These are phyloP conservation scores for Apocrypta bakeri DNA, from an alignment of 1,140 invertebrate species.

Conservation along the genomic window DNA sequence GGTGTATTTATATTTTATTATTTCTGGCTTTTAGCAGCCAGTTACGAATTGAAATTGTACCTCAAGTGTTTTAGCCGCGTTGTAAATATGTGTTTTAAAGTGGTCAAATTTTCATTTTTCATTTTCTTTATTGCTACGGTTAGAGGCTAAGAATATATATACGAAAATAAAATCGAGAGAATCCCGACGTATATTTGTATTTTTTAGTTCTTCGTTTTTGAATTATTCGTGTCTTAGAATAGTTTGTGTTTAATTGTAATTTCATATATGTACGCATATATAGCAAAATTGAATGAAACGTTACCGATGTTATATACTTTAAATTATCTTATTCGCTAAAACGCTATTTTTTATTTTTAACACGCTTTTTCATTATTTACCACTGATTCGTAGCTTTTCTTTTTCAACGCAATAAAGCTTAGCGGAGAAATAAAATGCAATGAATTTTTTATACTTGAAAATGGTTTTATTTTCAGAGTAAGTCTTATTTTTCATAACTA, in stretches of 20 bases:
- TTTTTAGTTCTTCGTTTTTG: no score
- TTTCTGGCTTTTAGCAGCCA: not conserved
- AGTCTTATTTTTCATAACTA: constrained; percentile 25
- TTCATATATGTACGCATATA: no score
- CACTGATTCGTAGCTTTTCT: no score
- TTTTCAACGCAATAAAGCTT: not conserved
- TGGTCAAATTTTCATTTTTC: not conserved
- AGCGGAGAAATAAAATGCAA: not conserved
- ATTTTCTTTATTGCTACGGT: not conserved
- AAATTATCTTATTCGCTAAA: no score
- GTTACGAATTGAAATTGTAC: not conserved
- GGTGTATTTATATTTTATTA: constrained; percentile 1
- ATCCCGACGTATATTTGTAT: no score
- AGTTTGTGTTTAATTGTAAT: no score
- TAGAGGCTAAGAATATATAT: not conserved
- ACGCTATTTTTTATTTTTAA: no score
- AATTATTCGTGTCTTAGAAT: no score
- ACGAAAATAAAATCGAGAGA: not conserved
- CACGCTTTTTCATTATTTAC: no score
- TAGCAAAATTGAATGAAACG: no score
- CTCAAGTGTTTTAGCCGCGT: not conserved
- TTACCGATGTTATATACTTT: no score
- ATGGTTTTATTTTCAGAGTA: constrained; percentile 28
- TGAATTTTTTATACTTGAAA: not conserved
- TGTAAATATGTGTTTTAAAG: constrained; percentile 33